Conservation (phyloP, 2,113 vertebrate genomes). For the Gopherus evgoodei region DNA sequence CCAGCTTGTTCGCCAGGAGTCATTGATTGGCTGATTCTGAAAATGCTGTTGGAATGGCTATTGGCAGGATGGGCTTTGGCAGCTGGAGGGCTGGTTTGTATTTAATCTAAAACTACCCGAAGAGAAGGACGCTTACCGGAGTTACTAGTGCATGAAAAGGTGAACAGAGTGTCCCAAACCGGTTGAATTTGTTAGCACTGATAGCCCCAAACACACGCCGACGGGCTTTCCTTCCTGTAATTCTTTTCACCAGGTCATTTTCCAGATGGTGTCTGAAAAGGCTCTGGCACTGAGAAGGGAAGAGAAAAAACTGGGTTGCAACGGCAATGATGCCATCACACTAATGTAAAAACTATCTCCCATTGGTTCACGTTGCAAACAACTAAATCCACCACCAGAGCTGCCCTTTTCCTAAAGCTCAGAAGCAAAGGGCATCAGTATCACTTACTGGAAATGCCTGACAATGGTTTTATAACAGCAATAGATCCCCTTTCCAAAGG, state of each 20-base stretch:
- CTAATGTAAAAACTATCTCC: background rate
- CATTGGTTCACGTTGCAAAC: rapidly evolving
- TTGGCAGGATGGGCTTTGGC: rapidly evolving
- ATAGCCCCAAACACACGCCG: slow-evolving; percentile 42
- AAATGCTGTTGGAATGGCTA: background rate
- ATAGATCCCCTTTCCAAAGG: background rate
- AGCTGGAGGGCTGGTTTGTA: background rate
- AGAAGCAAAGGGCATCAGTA: background rate
- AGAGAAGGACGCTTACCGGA: slow-evolving; percentile 39
- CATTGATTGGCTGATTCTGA: background rate
- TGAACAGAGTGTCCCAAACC: slow-evolving; percentile 38
- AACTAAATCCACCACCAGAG: background rate
- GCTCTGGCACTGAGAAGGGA: background rate
- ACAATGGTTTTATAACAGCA: background rate
- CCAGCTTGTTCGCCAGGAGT: background rate
- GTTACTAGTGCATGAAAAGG: slow-evolving; percentile 61
- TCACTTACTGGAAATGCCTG: background rate
- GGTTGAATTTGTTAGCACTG: slow-evolving; percentile 28
- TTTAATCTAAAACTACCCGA: background rate
- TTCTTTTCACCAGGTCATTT: slow-evolving; percentile 45
- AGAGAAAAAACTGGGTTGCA: background rate
- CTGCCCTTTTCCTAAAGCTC: background rate
- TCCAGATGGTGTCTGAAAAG: slow-evolving; percentile 40
- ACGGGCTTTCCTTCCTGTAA: background rate
- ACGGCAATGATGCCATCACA: background rate